phyloP scores from a whole-genome alignment of 2,113 vertebrate genomes.

The Lamprologus speciosus region DNA sequence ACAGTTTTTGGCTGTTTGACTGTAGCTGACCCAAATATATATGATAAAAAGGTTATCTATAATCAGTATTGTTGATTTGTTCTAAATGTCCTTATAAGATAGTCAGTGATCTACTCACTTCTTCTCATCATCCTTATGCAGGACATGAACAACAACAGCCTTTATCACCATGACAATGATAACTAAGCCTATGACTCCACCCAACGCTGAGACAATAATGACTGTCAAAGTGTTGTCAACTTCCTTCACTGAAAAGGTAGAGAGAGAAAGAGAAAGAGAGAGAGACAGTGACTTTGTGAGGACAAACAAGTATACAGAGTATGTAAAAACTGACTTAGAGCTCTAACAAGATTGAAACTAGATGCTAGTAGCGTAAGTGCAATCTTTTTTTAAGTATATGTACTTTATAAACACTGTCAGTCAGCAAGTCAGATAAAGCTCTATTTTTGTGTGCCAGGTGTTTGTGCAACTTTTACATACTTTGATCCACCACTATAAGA shows the following conservation, averaged over 20 bases:
- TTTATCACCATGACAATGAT: constrained; percentile 85
- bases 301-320: background rate
- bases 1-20: background rate
- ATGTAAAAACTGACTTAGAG: background rate
- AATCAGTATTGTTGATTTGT: background rate
- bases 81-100: background rate
- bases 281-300: background rate
- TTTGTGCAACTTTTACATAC: constrained; percentile 68
- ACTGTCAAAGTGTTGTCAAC: constrained; percentile 85
- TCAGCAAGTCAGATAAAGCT: background rate
- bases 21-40: background rate
- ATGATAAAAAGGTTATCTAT: background rate
- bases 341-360: background rate
- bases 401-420: background rate
- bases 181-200: constrained; percentile 84
- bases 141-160: constrained; percentile 79
- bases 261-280: background rate
- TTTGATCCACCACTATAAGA: constrained; percentile 81
- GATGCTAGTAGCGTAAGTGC: background rate
- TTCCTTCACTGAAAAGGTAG: constrained; percentile 75
- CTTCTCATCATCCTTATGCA: constrained; percentile 82
- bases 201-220: constrained; percentile 81
- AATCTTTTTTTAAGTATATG: background rate
- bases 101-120: constrained; percentile 77
- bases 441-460: background rate